Conservation (phyloP, 64 coral and sea anemone genomes). For the Porites lutea region DNA sequence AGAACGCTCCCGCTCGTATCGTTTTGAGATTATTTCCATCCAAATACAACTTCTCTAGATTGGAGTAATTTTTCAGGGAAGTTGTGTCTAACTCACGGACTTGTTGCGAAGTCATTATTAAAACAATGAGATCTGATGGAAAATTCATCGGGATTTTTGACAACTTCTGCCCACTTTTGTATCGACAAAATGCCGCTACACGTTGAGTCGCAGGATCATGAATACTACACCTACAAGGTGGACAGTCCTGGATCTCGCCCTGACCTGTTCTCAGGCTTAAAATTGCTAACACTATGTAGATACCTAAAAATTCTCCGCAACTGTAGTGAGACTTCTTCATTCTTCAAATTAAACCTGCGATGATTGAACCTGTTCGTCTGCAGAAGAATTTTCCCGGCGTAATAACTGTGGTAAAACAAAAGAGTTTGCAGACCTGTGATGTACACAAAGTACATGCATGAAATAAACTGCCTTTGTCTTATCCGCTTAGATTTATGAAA, state of each 20-base stretch:
- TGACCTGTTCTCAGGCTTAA: not conserved
- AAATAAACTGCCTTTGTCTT: not conserved
- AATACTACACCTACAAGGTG: too few relatives aligned
- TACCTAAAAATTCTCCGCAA: not conserved
- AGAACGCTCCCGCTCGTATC: constrained; percentile 53
- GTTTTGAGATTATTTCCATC: constrained; percentile 14
- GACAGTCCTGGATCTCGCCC: too few relatives aligned
- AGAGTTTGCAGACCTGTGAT: not conserved
- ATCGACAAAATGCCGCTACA: not conserved
- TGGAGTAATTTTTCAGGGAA: constrained; percentile 21
- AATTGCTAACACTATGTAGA: not conserved
- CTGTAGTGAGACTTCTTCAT: not conserved
- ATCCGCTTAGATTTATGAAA: constrained; percentile 1
- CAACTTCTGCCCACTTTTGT: constrained; percentile 4
- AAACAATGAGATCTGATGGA: constrained; percentile 1
- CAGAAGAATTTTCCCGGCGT: not conserved
- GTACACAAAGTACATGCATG: not conserved
- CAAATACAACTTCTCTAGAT: constrained; percentile 32
- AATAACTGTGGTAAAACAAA: not conserved
- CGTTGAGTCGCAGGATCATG: not conserved
- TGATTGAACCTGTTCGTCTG: not conserved
- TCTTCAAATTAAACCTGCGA: too few relatives aligned
- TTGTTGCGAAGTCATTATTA: constrained; percentile 10
- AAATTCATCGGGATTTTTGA: constrained; percentile 7
- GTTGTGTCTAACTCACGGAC: constrained; percentile 13